Evolutionary conservation across 1,140 invertebrate genomes (phyloP).

Genomic region (Drosophila sp.): DNA sequence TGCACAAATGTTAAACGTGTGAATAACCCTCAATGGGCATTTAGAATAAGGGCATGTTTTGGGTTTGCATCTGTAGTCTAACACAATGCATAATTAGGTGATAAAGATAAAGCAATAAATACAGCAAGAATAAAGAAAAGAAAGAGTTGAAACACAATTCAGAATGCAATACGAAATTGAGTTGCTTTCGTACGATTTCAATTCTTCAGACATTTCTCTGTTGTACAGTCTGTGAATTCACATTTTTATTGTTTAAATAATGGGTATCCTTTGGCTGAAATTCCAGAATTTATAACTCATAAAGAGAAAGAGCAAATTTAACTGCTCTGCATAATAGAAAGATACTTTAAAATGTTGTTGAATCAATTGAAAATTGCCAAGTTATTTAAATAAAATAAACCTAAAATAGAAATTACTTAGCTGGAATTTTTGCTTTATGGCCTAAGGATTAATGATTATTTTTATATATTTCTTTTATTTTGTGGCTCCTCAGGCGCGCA

Average conservation of each 20-base stretch:
- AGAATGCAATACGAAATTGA: too few species aligned
- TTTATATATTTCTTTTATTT: not conserved
- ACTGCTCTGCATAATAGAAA: too few species aligned
- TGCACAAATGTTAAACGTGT: conserved; percentile 36
- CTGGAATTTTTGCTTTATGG: not conserved
- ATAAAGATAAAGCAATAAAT: conserved; percentile 44
- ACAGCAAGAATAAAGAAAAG: not conserved
- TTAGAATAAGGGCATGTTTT: conserved; percentile 33
- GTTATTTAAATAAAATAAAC: not conserved
- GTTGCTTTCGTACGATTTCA: too few species aligned
- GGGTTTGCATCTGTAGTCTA: not conserved
- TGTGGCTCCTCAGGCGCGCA: conserved; percentile 22
- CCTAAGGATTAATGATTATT: not conserved
- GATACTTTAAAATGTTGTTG: too few species aligned
- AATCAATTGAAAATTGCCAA: too few species aligned
- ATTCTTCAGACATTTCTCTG: too few species aligned
- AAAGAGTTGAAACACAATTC: not conserved
- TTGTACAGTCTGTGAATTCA: too few species aligned
- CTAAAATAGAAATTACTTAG: not conserved
- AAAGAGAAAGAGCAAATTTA: too few species aligned
- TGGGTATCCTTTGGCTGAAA: too few species aligned
- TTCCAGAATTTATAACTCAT: too few species aligned
- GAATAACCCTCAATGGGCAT: conserved; percentile 42
- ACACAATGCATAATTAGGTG: conserved; percentile 65
- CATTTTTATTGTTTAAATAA: too few species aligned